Base-by-base conservation (phyloP, 2,797 vertebrate genomes). In the Lateolabrax maculatus region DNA sequence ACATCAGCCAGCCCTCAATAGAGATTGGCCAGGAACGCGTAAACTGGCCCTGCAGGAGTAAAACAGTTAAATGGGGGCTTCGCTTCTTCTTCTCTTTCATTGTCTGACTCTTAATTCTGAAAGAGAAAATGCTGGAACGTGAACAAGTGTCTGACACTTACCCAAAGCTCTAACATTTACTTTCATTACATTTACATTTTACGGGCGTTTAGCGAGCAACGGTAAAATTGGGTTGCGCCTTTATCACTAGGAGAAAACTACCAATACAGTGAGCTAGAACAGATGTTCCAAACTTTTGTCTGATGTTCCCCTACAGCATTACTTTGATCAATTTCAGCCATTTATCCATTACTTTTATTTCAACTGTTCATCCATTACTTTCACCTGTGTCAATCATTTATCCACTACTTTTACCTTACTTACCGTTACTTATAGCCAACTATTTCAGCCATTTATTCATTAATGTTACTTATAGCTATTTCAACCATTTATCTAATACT, bases 11-110 rank as follows among this genome's bases (percentile, higher is more conserved):
- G 75, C 70, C 73, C 84, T 93, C 84, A 90, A 92, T 84, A 92
- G 90, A 91, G 91, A 91, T 86, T 91, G 92, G 89, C 90, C 90
- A 90, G 84, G 82, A 92, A 90, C 77, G 87, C 91, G 88, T 92
- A 91, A 91, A 93, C 83, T 77, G 88, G 78, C 90, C 51, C 77
- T 41, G 84, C 82, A 80, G 86, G 91, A 89, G 87, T 83, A 55
- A 89, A 92, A 90, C 56, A 71, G 84, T 90, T 86, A 89, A 93
- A 91, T 64, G 44, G 77, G 46, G 79, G 68, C 81, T 90, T 89
- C 89, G 87, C 86, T 80, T 88, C 77, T 84, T 79, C 60, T 78
- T 81, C 71, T 75, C 80, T 84, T 87, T 90, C 74, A 84, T 84
- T 85, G 85, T 83, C 48, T 46, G 71, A 81, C 82, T 87, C 66